Evolutionary conservation across 2,113 vertebrate species (phyloP), one percentile per base, ranked within the genome.

Genomic region (Uropsilus gracilis): DNA sequence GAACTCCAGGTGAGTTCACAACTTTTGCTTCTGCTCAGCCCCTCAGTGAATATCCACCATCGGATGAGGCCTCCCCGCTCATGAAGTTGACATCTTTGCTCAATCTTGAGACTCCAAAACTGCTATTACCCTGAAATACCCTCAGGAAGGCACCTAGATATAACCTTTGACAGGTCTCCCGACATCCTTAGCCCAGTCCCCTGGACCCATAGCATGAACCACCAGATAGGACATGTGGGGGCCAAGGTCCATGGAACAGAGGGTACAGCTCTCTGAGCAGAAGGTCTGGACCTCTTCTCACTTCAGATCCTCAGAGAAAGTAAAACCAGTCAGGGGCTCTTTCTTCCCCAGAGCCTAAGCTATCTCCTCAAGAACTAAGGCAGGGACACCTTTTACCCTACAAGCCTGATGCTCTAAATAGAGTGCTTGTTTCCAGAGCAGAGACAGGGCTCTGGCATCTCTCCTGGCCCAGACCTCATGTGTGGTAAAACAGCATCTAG

Each of bases 351-450:
- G 73, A 34, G 59, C 63, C 81, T 71, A 44, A 90, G 69, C 72
- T 39, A 2, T 72, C 63, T 57, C 69, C 34, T 48, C 46, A n/a
- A 46, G 77, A 71, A 53, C 55, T n/a, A 91, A 91, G 76, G 46
- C 16, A 42, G 55, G 88, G 53, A 90, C 3, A 37, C 48, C 53
- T 53, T 46, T 75, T 6, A 9, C 53, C n/a, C 71, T 92, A 66
- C 18, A 18, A 63, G 81, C 72, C 77, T 95, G 87, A 89, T 85
- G 68, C 91, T 91, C 91, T 72, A 94, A 90, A 57, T 96, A 77
- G 69, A 81, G 55, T 7, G 22, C 18, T 16, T 82, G 39, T 94
- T 94, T 89, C 78, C 57, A 48, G 69, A 77, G 86, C 64, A 92
- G 55, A 93, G 61, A 63, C 48, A 71, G 5, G 73, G 57, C 87